Evolutionary conservation across 2,113 vertebrate genomes (phyloP).

Genomic region (Phasianus colchicus): DNA sequence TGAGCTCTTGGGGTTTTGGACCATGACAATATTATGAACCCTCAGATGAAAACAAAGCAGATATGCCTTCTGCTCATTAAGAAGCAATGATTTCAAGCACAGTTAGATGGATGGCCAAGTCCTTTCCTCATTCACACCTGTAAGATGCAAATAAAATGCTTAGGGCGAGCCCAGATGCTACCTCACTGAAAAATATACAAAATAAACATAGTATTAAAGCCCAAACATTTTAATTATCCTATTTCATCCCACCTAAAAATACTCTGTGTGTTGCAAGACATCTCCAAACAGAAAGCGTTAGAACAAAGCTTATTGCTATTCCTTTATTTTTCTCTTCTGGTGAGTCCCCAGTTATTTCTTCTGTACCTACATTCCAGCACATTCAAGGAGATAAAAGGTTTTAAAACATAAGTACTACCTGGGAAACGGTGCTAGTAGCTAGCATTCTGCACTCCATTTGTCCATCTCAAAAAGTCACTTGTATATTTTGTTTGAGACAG

Average conservation of each 20-base stretch:
- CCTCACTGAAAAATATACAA: background rate
- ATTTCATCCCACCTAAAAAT: background rate
- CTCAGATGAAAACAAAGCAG: background rate
- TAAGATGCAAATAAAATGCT: background rate
- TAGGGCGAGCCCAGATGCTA: background rate
- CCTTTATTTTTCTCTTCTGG: background rate
- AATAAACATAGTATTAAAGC: background rate
- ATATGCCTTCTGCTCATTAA: background rate
- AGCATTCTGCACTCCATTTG: background rate
- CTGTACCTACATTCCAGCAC: background rate
- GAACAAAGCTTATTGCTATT: background rate
- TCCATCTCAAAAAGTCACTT: background rate
- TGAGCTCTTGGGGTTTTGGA: background rate
- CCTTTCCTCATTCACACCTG: background rate
- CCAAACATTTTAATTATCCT: background rate
- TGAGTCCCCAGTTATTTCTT: background rate
- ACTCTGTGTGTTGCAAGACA: background rate
- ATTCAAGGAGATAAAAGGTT: background rate
- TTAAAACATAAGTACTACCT: background rate
- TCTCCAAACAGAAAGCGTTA: background rate
- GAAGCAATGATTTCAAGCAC: background rate
- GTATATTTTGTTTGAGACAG: background rate
- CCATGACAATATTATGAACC: background rate
- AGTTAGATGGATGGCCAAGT: background rate
- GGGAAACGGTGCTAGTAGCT: background rate